Percentiles rank a stretch among this genome's conserved stretches.
Conservation (phyloP, 2,113 vertebrate genomes). For the Tachuris rubrigastra region DNA sequence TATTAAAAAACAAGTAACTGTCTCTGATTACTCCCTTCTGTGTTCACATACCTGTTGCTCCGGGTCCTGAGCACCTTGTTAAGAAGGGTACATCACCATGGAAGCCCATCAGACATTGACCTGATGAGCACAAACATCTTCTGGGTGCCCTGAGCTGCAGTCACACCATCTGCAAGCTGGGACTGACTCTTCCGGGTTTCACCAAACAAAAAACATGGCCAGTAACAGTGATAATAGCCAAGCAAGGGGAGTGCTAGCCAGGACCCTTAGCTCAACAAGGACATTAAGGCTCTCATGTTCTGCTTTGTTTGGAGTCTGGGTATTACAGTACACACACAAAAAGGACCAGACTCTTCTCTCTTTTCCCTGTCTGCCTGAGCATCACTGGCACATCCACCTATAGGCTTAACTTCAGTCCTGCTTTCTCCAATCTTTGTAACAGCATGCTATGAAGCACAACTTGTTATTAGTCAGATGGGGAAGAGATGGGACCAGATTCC, state of each 20-base stretch:
- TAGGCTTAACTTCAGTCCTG: not conserved
- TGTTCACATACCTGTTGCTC: not conserved
- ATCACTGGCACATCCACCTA: not conserved
- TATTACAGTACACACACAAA: not conserved
- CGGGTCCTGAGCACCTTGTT: not conserved
- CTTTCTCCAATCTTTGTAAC: not conserved
- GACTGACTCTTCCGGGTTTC: not conserved
- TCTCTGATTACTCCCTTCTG: not conserved
- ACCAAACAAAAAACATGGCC: not conserved
- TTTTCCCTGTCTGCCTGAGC: not conserved
- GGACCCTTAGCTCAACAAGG: not conserved
- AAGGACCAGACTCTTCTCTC: not conserved
- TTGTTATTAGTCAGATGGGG: not conserved
- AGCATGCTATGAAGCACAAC: not conserved
- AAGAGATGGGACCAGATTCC: not conserved
- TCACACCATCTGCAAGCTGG: not conserved
- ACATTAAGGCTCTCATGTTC: not conserved
- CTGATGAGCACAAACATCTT: not conserved
- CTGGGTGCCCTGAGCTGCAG: rapidly evolving
- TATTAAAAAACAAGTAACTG: not conserved
- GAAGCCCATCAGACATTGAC: not conserved
- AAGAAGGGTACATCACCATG: not conserved
- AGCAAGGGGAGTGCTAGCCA: not conserved
- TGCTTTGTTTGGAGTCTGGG: not conserved
- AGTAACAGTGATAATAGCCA: not conserved